A percentile compares a stretch with the other conserved stretches of the same genome.
phyloP scores from a whole-genome alignment of 2,797 vertebrate species.

The Nasua narica region DNA sequence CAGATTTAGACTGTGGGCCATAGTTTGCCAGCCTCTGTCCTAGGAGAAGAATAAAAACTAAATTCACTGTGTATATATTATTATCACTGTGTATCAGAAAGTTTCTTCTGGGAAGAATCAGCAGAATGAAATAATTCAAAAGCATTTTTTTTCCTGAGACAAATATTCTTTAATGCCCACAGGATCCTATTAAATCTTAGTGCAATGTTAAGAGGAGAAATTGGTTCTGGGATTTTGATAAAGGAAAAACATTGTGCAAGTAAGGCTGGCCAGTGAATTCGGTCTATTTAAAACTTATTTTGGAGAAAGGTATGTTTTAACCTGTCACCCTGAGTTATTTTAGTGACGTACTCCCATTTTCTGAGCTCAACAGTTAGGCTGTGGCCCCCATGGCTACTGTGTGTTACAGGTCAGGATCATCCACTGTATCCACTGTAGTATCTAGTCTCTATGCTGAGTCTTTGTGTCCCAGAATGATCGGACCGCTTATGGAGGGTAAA shows the following conservation, averaged over 20 bases:
- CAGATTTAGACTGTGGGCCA: not conserved
- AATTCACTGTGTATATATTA: not conserved
- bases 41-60: not conserved
- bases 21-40: not conserved
- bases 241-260: not conserved
- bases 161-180: not conserved
- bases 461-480: not conserved
- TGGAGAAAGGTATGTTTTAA: not conserved
- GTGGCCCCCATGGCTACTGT: rapidly evolving
- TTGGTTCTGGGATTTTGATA: not conserved
- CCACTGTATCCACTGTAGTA: not conserved
- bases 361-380: not conserved
- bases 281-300: not conserved
- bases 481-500: not conserved
- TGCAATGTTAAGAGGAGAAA: not conserved
- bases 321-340: not conserved
- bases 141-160: not conserved
- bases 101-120: not conserved
- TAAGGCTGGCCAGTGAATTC: not conserved
- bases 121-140: not conserved
- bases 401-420: not conserved
- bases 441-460: not conserved
- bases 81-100: not conserved
- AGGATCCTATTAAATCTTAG: not conserved
- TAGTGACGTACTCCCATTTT: not conserved